phyloP scores from a whole-genome alignment of 2,113 vertebrate genomes.

The Gadus chalcogrammus region DNA sequence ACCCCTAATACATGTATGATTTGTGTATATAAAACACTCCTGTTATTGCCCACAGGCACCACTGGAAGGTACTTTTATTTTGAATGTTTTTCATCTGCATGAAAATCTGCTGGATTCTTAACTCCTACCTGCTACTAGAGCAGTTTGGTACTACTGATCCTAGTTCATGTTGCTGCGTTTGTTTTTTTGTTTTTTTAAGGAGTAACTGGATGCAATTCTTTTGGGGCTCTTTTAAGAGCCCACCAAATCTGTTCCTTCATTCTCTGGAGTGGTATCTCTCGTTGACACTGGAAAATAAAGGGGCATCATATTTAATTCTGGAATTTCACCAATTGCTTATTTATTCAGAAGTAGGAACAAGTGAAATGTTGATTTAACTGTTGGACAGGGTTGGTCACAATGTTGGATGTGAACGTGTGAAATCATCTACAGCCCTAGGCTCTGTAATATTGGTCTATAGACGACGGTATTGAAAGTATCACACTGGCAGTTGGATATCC shows the following conservation, averaged over 20 bases:
- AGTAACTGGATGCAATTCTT: conserved; percentile 25
- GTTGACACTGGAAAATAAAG: conserved; percentile 64
- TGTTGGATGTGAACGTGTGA: conserved; percentile 20
- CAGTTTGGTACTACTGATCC: no score
- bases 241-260: conserved; percentile 28
- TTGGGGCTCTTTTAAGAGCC: conserved; percentile 35
- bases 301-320: conserved; percentile 23
- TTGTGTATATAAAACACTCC: conserved; percentile 47
- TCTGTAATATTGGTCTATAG: not conserved
- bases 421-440: conserved; percentile 39
- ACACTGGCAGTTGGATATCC: conserved; percentile 48
- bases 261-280: conserved; percentile 33
- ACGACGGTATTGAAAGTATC: conserved; percentile 47
- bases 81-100: conserved; percentile 19
- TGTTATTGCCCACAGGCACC: conserved; percentile 39
- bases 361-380: not conserved
- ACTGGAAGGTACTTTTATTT: conserved; percentile 48
- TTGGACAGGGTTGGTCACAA: conserved; percentile 22
- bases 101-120: conserved; percentile 25
- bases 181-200: conserved; percentile 2
- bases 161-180: conserved; percentile 31
- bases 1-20: conserved; percentile 19
- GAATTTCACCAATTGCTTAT: conserved; percentile 38
- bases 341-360: conserved; percentile 22
- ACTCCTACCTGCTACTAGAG: conserved; percentile 41